Conservation (phyloP, 2,888 invertebrate genomes). For the Pogonocherus hispidulus region DNA sequence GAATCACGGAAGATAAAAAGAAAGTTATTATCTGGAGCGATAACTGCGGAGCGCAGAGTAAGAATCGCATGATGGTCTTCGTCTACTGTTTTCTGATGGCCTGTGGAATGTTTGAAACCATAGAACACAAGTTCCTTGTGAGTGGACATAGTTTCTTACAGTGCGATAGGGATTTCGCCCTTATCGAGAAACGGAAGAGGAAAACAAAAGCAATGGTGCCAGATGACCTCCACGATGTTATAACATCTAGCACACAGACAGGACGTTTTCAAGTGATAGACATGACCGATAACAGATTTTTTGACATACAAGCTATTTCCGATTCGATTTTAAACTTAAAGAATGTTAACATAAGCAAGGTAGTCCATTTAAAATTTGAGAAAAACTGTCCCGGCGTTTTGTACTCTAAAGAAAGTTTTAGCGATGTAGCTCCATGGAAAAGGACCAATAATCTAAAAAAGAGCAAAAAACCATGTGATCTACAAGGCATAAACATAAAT, state of each 20-base stretch:
- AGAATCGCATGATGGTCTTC: conserved; percentile 16
- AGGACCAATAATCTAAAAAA: not conserved
- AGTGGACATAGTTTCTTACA: conserved; percentile 18
- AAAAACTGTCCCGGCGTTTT: not conserved
- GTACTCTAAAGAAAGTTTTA: not conserved
- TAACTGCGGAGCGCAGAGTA: conserved; percentile 14
- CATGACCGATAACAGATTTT: not conserved
- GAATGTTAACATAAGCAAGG: conserved; percentile 9
- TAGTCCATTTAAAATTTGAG: not conserved
- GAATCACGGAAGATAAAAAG: not conserved
- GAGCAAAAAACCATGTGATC: not conserved
- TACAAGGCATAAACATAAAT: too few relatives aligned
- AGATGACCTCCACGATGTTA: conserved; percentile 8
- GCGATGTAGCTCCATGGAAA: conserved; percentile 3
- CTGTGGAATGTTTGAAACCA: conserved; percentile 8
- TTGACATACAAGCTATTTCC: conserved; percentile 6
- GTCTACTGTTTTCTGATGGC: conserved; percentile 4
- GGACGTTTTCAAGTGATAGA: conserved; percentile 8
- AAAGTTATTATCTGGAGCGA: conserved; percentile 14
- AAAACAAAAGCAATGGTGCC: conserved; percentile 4
- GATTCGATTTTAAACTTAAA: conserved; percentile 3
- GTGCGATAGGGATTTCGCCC: conserved; percentile 18
- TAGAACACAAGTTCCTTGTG: conserved; percentile 10
- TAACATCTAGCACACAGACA: conserved; percentile 8
- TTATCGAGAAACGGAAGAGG: conserved; percentile 6